A percentile compares a stretch with the other conserved stretches of the same genome.
phyloP scores from a whole-genome alignment of 1,140 invertebrate species.

The Odontomachus brunneus region DNA sequence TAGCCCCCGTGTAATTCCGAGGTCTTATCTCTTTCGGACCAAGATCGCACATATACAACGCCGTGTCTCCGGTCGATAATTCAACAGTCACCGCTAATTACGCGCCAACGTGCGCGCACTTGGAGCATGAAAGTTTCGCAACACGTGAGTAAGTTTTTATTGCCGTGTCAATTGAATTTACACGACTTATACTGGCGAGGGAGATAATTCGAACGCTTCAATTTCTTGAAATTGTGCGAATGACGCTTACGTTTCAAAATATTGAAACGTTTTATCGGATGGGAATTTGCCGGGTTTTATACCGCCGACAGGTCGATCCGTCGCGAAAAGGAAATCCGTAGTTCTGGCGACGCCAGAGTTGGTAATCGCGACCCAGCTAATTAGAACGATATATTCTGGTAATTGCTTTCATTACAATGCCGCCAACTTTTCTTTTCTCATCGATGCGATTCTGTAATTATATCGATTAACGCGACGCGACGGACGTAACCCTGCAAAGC shows the following conservation, averaged over 20 bases:
- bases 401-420: conserved; percentile 63
- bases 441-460: conserved; percentile 60
- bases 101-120: too few species aligned
- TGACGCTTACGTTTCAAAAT: neutral
- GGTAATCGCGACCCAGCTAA: conserved; percentile 62
- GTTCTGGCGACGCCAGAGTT: conserved; percentile 51
- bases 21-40: neutral
- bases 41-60: neutral
- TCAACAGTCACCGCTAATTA: neutral
- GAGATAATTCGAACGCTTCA: too few species aligned
- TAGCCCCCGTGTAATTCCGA: neutral
- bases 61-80: neutral
- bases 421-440: conserved; percentile 55
- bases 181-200: too few species aligned
- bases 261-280: conserved; percentile 2
- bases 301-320: neutral
- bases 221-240: neutral
- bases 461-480: conserved; percentile 56
- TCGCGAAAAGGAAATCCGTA: conserved; percentile 19
- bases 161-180: too few species aligned
- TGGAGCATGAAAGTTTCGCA: too few species aligned
- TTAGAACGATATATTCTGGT: conserved; percentile 63
- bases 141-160: too few species aligned
- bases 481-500: conserved; percentile 20
- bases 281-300: conserved; percentile 17